Percentiles rank a stretch among this genome's conserved stretches.
Evolutionary conservation across 2,797 vertebrate genomes (phyloP).

Genomic region (Ceyx erithaca): DNA sequence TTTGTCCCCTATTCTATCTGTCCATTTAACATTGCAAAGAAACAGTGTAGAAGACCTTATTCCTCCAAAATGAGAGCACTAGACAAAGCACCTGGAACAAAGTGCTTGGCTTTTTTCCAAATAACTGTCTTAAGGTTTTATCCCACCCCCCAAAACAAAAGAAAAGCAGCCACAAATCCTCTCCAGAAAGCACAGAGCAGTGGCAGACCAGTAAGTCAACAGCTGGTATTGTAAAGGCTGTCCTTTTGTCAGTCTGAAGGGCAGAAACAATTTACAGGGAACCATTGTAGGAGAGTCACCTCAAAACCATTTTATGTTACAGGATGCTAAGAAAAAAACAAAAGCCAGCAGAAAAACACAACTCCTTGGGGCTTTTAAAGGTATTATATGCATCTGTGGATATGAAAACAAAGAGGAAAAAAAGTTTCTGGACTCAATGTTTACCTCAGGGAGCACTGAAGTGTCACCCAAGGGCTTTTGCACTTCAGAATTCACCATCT

Average conservation of each 20-base stretch:
- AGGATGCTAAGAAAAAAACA: background rate
- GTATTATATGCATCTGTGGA: no score
- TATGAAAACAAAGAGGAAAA: background rate
- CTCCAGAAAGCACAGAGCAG: background rate
- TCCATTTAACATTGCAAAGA: background rate
- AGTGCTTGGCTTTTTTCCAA: background rate
- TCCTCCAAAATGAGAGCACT: background rate
- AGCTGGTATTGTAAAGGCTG: background rate
- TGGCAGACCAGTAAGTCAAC: background rate
- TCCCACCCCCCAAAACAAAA: background rate
- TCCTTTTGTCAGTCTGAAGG: background rate
- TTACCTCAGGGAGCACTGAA: conserved; percentile 5
- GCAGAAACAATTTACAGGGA: background rate
- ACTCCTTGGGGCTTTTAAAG: background rate
- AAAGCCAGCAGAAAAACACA: background rate
- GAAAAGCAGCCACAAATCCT: background rate
- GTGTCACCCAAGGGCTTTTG: background rate
- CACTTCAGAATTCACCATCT: background rate
- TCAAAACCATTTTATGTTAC: background rate
- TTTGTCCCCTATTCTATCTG: background rate
- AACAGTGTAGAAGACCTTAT: background rate
- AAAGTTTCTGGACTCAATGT: background rate
- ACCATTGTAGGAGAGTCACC: background rate
- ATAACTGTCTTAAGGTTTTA: background rate
- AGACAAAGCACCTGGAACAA: background rate